Evolutionary conservation across 2,113 vertebrate genomes (phyloP).

Genomic region (Smithornis capensis): DNA sequence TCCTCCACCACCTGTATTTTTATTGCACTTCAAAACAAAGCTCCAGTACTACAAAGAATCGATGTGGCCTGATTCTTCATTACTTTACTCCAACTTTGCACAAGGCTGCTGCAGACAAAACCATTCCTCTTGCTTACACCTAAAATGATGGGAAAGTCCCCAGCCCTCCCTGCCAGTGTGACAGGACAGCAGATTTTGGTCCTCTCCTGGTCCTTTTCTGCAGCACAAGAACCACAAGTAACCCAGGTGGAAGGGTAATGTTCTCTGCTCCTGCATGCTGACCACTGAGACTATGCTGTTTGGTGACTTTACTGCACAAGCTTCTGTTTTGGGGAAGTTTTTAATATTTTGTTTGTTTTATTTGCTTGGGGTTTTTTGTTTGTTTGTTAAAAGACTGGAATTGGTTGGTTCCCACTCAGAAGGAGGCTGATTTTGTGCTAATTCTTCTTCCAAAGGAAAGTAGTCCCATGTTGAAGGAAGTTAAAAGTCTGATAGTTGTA

Average conservation of each 20-base stretch:
- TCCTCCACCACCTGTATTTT: conserved; percentile 44
- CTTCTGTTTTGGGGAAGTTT: not conserved
- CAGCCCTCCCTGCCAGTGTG: not conserved
- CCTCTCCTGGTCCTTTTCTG: not conserved
- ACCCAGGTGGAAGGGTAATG: rapidly evolving
- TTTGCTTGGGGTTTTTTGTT: not conserved
- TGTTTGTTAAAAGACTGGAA: not conserved
- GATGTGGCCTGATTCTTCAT: conserved; percentile 12
- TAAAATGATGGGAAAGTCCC: not conserved
- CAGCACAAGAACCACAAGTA: not conserved
- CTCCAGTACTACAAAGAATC: conserved; percentile 25
- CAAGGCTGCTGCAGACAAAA: not conserved
- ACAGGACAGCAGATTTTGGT: not conserved
- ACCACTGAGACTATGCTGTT: not conserved
- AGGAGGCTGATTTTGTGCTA: not conserved
- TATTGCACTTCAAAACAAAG: conserved; percentile 60
- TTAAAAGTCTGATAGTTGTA: not conserved
- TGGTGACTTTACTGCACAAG: not conserved
- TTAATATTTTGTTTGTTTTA: not conserved
- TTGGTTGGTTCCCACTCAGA: not conserved
- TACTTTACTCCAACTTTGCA: not conserved
- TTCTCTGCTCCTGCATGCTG: rapidly evolving
- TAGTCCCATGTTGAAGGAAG: rapidly evolving
- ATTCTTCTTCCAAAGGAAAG: not conserved
- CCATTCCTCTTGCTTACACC: not conserved